These are phyloP conservation scores for Caloenas nicobarica DNA, from an alignment of 2,113 vertebrate species.

Conservation along the genomic window DNA sequence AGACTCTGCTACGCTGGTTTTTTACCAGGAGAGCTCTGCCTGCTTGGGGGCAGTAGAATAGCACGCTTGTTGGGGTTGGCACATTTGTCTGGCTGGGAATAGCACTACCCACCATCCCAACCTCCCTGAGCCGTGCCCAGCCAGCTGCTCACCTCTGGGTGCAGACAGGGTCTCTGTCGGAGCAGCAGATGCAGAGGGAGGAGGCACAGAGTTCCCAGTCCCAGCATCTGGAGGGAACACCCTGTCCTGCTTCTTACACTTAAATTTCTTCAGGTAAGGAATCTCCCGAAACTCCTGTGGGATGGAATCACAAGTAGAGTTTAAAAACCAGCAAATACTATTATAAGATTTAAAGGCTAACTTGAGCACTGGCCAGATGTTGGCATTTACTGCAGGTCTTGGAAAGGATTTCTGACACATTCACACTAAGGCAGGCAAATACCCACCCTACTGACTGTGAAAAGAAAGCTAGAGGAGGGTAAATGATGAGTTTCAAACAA, in stretches of 20 bases:
- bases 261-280: constrained; percentile 93
- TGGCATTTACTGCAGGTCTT: not conserved
- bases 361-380: not conserved
- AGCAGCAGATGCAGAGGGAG: constrained; percentile 52
- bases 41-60: not conserved
- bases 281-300: constrained; percentile 90
- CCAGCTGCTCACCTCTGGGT: constrained; percentile 72
- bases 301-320: not conserved
- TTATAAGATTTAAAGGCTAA: not conserved
- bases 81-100: fast-evolving
- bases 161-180: not conserved
- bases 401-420: not conserved
- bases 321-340: not conserved
- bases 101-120: not conserved
- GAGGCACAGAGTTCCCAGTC: not conserved
- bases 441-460: not conserved
- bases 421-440: not conserved
- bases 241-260: constrained; percentile 89
- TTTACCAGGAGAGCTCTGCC: not conserved
- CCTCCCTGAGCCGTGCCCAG: not conserved
- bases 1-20: not conserved
- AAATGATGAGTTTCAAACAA: not conserved
- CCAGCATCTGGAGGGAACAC: constrained; percentile 80
- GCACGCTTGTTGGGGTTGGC: not conserved
- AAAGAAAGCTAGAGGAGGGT: not conserved